Conservation (phyloP, 1,140 invertebrate species). For the Leucophenga varia region DNA sequence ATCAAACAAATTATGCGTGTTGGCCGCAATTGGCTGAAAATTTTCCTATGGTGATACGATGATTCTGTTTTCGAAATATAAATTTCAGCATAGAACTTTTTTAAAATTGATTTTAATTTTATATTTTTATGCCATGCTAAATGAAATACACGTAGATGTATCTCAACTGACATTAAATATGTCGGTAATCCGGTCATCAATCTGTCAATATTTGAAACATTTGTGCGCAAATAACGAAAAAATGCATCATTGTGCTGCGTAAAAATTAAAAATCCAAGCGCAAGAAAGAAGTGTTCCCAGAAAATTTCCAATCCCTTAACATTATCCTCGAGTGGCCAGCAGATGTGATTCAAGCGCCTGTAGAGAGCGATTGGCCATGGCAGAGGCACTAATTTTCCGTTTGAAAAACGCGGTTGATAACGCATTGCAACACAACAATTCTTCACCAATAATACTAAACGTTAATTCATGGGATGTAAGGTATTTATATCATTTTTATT, state of each 20-base stretch:
- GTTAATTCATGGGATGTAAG: no score
- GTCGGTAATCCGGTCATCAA: conserved; percentile 39
- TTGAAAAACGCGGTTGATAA: no score
- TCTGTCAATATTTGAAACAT: conserved; percentile 31
- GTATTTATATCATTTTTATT: no score
- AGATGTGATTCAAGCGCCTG: no score
- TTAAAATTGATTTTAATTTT: conserved; percentile 26
- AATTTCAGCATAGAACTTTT: conserved; percentile 38
- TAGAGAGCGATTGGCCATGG: no score
- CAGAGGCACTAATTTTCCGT: no score
- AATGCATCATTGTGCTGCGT: conserved; percentile 33
- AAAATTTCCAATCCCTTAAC: no score
- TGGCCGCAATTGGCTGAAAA: conserved; percentile 26
- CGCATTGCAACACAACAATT: no score
- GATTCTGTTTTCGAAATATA: conserved; percentile 21
- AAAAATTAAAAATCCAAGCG: conserved; percentile 31
- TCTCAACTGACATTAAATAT: conserved; percentile 32
- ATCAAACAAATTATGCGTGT: conserved; percentile 28
- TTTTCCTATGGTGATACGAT: conserved; percentile 14
- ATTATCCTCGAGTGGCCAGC: no score
- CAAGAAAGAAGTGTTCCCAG: not conserved
- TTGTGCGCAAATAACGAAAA: conserved; percentile 25
- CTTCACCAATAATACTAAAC: no score
- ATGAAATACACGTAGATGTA: conserved; percentile 37
- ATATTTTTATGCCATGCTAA: conserved; percentile 29